Conservation (phyloP, 2,113 vertebrate genomes). For the Sapayoa aenigma region DNA sequence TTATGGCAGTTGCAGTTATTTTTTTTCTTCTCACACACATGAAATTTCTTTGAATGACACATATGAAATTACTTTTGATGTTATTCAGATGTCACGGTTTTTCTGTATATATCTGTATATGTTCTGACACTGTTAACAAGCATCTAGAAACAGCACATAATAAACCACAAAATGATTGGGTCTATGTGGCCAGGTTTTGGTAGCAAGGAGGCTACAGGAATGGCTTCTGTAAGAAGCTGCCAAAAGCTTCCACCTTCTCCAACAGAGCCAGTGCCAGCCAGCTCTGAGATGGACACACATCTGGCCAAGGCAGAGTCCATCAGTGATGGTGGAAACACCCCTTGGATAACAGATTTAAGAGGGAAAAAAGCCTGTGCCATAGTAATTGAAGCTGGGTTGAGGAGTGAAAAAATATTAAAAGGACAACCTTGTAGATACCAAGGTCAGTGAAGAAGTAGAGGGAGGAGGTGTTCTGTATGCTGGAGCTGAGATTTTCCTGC, state of each 20-base stretch:
- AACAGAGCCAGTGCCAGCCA: not conserved
- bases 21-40: not conserved
- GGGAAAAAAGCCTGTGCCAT: too few species aligned
- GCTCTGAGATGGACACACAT: rapidly evolving
- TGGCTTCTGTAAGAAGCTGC: not conserved
- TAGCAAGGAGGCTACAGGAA: not conserved
- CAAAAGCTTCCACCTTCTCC: not conserved
- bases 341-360: not conserved
- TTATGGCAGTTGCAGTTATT: not conserved
- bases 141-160: not conserved
- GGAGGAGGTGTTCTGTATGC: not conserved
- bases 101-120: not conserved
- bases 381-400: not conserved
- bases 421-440: not conserved
- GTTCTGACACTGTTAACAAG: not conserved
- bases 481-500: not conserved
- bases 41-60: not conserved
- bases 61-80: not conserved
- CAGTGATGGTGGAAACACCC: not conserved
- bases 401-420: not conserved
- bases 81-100: not conserved
- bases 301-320: not conserved
- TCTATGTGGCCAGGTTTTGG: not conserved
- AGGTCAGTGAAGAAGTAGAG: too few species aligned
- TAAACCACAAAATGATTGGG: not conserved